Evolutionary conservation across 2,113 vertebrate species (phyloP), one percentile per base, ranked within the genome.

Genomic region (Notarius quadriscutis): DNA sequence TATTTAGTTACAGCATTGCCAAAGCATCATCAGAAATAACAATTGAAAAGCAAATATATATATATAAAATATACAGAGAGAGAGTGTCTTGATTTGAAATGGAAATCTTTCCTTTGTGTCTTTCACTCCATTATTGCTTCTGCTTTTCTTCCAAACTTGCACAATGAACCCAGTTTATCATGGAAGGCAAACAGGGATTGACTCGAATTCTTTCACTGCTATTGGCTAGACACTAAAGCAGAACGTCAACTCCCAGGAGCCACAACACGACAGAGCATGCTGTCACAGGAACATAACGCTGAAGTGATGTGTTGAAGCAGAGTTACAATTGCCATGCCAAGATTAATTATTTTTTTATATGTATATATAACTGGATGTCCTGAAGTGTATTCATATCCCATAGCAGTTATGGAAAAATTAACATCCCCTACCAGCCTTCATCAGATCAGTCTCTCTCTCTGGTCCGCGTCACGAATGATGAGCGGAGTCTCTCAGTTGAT

Each of bases 111-210:
- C 58, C 20, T 58, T 75, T 22, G 41, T 60, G 20, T 60, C 55
- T 81, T 80, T 81, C 53, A 48, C 34, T 65, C 7, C 20, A 8
- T 72, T 81, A 81, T 71, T 62, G 62, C 51, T 50, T 60, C 50
- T 53, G 48, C 57, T 69, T 57, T 81, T 69, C 53, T 69, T 25
- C 53, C 80, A 41, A 30, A 72, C 30, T 5, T 58, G 27, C 67
- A 71, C 63, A 60, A 58, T 71, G 80, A 58, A 41, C n/a, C 22
- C 51, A 25, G 85, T 87, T 87, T 51, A 87, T 67, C 85, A 81
- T 20, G 79, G 15, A 86, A 14, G 27, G 12, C 65, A 50, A 81
- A 81, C 50, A 58, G 6, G 22, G 30, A 34, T 60, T 60, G 27
- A 60, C 72, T 86, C 20, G 30, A 58, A 71, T 81, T 69, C 63